Evolutionary conservation across 2,888 invertebrate species (phyloP).

Genomic region (Loripinus fragilis): DNA sequence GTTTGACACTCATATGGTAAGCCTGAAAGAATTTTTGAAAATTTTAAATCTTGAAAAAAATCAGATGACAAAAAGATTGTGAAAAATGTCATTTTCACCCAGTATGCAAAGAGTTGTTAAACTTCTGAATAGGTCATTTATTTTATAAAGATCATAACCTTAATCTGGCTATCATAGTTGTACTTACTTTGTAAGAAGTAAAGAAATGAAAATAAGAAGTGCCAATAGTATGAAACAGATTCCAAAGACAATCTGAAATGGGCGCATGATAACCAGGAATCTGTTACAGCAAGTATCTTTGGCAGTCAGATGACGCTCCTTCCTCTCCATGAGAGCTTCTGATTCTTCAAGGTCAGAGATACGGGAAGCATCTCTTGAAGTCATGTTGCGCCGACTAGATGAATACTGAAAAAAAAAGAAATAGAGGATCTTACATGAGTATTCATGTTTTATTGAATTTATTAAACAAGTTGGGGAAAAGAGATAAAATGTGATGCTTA

Average conservation of each 20-base stretch:
- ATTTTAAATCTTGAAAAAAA: too few relatives aligned
- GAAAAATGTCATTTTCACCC: too few relatives aligned
- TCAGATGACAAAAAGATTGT: too few relatives aligned
- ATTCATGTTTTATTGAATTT: too few relatives aligned
- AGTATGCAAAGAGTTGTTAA: too few relatives aligned
- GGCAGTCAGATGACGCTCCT: constrained; percentile 77
- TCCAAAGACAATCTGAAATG: constrained; percentile 82
- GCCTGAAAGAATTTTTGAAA: too few relatives aligned
- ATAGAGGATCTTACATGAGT: not conserved
- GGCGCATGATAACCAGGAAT: constrained; percentile 78
- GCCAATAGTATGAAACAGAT: constrained; percentile 78
- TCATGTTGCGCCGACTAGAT: constrained; percentile 58
- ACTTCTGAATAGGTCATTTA: too few relatives aligned
- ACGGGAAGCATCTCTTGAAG: constrained; percentile 70
- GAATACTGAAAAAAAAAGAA: constrained; percentile 65
- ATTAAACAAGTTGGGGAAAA: too few relatives aligned
- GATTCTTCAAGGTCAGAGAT: constrained; percentile 80
- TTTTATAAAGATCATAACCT: too few relatives aligned
- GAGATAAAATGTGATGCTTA: too few relatives aligned
- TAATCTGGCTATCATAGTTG: too few relatives aligned
- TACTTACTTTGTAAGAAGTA: constrained; percentile 83
- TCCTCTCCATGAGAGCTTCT: constrained; percentile 78
- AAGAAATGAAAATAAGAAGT: constrained; percentile 81
- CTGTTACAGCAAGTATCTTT: constrained; percentile 77
- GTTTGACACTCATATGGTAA: too few relatives aligned